phyloP scores from a whole-genome alignment of 2,797 vertebrate genomes.

The Catostomus latipinnis region DNA sequence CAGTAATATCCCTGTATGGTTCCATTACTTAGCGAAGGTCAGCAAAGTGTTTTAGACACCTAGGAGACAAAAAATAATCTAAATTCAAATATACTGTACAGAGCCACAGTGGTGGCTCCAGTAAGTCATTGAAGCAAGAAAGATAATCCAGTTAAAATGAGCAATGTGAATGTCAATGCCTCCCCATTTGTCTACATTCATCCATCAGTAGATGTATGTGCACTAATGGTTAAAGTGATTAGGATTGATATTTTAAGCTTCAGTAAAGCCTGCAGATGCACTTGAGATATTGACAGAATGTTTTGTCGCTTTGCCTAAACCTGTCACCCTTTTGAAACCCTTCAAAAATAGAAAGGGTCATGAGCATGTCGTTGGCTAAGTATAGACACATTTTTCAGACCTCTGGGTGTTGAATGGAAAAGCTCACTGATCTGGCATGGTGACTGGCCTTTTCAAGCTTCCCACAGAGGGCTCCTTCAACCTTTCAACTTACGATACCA shows the following conservation, averaged over 20 bases:
- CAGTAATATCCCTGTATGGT: constrained; percentile 26
- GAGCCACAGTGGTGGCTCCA: constrained; percentile 14
- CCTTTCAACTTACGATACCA: constrained; percentile 37
- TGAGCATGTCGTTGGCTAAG: constrained; percentile 54
- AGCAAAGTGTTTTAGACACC: constrained; percentile 39
- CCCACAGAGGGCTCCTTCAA: constrained; percentile 21
- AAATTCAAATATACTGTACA: constrained; percentile 34
- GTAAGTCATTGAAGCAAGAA: constrained; percentile 46
- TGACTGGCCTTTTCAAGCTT: constrained; percentile 43
- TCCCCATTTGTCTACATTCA: constrained; percentile 58
- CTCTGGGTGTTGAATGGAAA: constrained; percentile 44
- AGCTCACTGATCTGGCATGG: constrained; percentile 30
- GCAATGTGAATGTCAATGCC: constrained; percentile 62
- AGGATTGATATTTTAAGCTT: constrained; percentile 57
- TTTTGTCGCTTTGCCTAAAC: constrained; percentile 44
- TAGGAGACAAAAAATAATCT: neutral
- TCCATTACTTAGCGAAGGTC: constrained; percentile 47
- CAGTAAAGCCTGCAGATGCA: constrained; percentile 40
- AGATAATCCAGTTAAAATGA: constrained; percentile 61
- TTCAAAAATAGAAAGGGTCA: constrained; percentile 52
- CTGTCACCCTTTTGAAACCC: constrained; percentile 1
- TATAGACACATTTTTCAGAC: constrained; percentile 57
- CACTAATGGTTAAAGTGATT: constrained; percentile 60
- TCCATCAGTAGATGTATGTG: constrained; percentile 55
- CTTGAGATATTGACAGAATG: constrained; percentile 51